phyloP scores from a whole-genome alignment of 2,888 invertebrate species.

The Spialia ferax region DNA sequence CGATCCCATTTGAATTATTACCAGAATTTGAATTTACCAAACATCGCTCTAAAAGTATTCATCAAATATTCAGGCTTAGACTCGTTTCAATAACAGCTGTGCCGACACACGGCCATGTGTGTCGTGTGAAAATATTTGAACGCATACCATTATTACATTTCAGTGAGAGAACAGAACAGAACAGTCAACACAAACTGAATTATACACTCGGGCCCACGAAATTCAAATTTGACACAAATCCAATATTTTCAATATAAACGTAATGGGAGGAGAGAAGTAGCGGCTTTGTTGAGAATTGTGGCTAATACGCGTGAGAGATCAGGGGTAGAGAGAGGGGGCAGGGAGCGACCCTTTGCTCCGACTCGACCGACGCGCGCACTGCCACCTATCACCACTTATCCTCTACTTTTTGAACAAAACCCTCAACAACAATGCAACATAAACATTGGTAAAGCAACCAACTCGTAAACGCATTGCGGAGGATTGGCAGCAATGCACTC shows the following conservation, averaged over 20 bases:
- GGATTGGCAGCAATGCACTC: neutral
- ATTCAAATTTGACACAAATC: conserved; percentile 31
- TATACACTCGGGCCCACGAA: conserved; percentile 26
- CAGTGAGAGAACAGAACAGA: conserved; percentile 4
- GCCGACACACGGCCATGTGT: conserved; percentile 9
- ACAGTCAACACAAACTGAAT: conserved; percentile 24
- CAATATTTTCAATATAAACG: conserved; percentile 45
- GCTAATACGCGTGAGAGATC: conserved; percentile 61
- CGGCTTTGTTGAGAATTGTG: conserved; percentile 55
- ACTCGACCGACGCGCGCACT: conserved; percentile 65
- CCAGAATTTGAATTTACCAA: neutral
- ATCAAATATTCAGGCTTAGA: conserved; percentile 16
- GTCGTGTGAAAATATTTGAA: conserved; percentile 26
- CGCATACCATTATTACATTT: conserved; percentile 29
- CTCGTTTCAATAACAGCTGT: conserved; percentile 21
- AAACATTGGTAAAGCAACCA: neutral
- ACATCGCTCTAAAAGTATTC: neutral
- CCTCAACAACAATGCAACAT: conserved; percentile 6
- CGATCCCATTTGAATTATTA: neutral
- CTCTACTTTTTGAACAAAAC: conserved; percentile 12
- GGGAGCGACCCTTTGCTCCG: conserved; percentile 52
- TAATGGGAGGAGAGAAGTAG: conserved; percentile 46
- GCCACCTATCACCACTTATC: conserved; percentile 32
- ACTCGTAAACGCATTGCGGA: neutral
- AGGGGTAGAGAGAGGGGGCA: conserved; percentile 49